Evolutionary conservation across 2,888 invertebrate species (phyloP).

Genomic region (Hypercompe scribonia): DNA sequence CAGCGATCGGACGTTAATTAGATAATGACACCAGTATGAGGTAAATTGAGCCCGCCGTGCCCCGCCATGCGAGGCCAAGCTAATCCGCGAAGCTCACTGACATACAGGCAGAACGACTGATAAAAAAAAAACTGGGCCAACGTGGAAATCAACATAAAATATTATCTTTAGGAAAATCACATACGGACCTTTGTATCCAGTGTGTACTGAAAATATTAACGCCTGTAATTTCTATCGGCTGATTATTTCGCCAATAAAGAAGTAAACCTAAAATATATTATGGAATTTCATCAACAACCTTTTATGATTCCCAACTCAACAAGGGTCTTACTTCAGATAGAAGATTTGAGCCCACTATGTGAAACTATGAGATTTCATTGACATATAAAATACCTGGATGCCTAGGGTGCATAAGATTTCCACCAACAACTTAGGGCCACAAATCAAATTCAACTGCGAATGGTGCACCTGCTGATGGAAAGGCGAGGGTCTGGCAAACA

Average conservation of each 20-base stretch:
- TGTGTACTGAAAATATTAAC: not conserved
- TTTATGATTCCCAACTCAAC: too few species aligned
- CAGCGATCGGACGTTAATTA: slow-evolving; percentile 49
- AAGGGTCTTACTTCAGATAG: too few species aligned
- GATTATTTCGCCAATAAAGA: not conserved
- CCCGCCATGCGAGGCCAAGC: not conserved
- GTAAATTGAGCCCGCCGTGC: slow-evolving; percentile 43
- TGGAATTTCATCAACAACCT: not conserved
- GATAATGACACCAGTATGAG: slow-evolving; percentile 55
- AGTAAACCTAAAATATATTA: not conserved
- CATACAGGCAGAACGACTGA: not conserved
- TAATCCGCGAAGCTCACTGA: slow-evolving; percentile 12
- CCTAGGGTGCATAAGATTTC: too few species aligned
- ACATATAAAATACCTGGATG: too few species aligned
- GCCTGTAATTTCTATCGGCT: not conserved
- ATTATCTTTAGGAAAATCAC: not conserved
- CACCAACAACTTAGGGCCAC: too few species aligned
- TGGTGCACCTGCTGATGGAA: too few species aligned
- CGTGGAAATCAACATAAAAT: not conserved
- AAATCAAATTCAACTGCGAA: too few species aligned
- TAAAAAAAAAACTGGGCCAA: slow-evolving; percentile 9
- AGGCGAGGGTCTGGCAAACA: too few species aligned
- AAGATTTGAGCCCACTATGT: too few species aligned
- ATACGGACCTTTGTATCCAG: not conserved
- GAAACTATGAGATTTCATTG: too few species aligned